Percentiles rank a stretch among this genome's conserved stretches.
Conservation (phyloP, 2,797 vertebrate genomes). For the Tinamus major region DNA sequence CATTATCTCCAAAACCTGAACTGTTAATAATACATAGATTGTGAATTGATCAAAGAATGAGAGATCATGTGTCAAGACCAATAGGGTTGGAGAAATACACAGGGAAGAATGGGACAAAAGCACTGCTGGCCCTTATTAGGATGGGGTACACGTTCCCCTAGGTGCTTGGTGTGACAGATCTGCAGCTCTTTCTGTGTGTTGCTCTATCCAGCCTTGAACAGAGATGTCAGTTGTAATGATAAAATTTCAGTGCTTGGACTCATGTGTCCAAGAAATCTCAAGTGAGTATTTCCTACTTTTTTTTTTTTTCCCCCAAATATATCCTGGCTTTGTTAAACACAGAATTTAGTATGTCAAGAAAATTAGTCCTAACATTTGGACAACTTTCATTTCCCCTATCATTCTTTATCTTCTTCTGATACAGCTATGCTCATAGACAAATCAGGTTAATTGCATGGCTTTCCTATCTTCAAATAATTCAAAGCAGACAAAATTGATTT, state of each 20-base stretch:
- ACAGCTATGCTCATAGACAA: fast-evolving
- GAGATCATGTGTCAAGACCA: background rate
- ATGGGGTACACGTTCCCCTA: background rate
- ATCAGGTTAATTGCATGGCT: background rate
- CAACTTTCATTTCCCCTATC: background rate
- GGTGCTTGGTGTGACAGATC: background rate
- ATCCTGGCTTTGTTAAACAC: background rate
- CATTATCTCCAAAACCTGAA: background rate
- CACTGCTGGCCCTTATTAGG: background rate
- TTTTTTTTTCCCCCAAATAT: background rate
- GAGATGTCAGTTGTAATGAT: background rate
- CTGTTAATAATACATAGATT: background rate
- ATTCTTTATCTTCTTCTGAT: background rate
- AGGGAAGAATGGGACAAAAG: background rate
- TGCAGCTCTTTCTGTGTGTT: background rate
- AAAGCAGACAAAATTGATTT: background rate
- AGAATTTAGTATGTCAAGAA: background rate
- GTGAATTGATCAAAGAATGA: background rate
- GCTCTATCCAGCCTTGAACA: fast-evolving
- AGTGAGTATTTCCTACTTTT: background rate
- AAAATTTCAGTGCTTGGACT: background rate
- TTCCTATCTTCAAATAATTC: background rate
- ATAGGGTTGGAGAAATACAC: background rate
- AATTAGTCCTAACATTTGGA: background rate
- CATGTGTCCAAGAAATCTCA: background rate